Base-by-base conservation (phyloP, 2,113 vertebrate genomes). In the Corythaixoides concolor region DNA sequence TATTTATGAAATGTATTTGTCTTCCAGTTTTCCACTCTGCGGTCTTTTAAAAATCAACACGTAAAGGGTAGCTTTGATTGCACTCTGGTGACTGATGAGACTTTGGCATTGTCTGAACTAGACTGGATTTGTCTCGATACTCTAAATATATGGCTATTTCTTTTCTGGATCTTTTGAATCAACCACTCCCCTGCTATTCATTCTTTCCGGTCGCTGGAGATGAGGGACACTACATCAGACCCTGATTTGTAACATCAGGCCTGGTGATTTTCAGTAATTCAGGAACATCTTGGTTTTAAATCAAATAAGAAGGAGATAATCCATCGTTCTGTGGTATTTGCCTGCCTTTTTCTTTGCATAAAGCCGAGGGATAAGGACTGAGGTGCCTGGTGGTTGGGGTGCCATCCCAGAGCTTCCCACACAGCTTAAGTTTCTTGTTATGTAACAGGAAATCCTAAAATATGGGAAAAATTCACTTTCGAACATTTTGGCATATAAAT, bases 381-480 rank as follows among this genome's bases (percentile, higher is more conserved):
- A 52, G 75, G 69, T 93, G 63, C 55, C 72, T 74, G 77, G 45
- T 83, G 88, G 32, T 70, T 70, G 69, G 28, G 50, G 75, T 72
- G 93, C 11, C 74, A 85, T 83, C 89, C 74, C 60, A 50, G 72
- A 67, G 26, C 77, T 96, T 86, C 91, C 87, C 95, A 91, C 43
- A 24, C 70, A 43, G 92, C 73, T 94, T 59, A 63, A 21, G 2
- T 73, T 91, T 85, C 87, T 69, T 33, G 45, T 82, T 93, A 70
- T 41, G 67, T 41, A 92, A 83, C 86, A 88, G 84, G 74, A 91
- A 94, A 73, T 86, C 52, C 82, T 68, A 59, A 89, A 95, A 62
- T 41, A 39, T n/a, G 87, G 52, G 78, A 78, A 89, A 91, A 95
- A 95, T 90, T 64, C 72, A 32, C 43, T 96, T 92, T 78, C 63